Percentiles rank a stretch among this genome's conserved stretches.
These are phyloP conservation scores for Athripsodes cinereus DNA, from an alignment of 2,888 invertebrate genomes.

Conservation along the genomic window DNA sequence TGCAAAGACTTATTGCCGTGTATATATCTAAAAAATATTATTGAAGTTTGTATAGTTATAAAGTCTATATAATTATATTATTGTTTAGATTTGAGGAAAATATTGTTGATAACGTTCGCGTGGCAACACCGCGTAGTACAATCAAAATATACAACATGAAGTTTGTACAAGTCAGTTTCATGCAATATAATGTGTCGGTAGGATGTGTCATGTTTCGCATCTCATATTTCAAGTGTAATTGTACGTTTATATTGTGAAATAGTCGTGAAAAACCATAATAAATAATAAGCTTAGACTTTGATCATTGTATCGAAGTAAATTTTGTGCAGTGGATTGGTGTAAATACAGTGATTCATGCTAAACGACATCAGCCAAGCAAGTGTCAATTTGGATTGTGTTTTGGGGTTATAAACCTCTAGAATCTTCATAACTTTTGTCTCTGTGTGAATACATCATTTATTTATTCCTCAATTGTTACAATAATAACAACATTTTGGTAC, in stretches of 20 bases:
- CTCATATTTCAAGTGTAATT: background rate
- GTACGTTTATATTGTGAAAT: constrained; percentile 1
- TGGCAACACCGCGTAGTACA: background rate
- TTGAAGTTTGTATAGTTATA: no score
- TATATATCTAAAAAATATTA: no score
- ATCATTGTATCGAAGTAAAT: background rate
- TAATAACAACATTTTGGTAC: no score
- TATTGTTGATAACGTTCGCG: background rate
- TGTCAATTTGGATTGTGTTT: background rate
- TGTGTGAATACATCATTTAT: no score
- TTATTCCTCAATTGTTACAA: no score
- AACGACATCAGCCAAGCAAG: background rate
- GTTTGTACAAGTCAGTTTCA: background rate
- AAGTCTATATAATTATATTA: no score
- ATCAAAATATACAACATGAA: background rate
- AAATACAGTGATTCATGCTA: background rate
- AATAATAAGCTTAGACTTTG: background rate
- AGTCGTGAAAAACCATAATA: background rate
- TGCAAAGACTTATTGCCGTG: no score
- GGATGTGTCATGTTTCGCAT: background rate
- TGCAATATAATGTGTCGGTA: background rate
- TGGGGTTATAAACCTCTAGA: constrained; percentile 4
- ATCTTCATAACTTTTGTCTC: background rate
- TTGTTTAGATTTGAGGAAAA: background rate
- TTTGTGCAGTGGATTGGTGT: background rate